phyloP scores from a whole-genome alignment of 1,140 invertebrate genomes.

The Drosophila orena region DNA sequence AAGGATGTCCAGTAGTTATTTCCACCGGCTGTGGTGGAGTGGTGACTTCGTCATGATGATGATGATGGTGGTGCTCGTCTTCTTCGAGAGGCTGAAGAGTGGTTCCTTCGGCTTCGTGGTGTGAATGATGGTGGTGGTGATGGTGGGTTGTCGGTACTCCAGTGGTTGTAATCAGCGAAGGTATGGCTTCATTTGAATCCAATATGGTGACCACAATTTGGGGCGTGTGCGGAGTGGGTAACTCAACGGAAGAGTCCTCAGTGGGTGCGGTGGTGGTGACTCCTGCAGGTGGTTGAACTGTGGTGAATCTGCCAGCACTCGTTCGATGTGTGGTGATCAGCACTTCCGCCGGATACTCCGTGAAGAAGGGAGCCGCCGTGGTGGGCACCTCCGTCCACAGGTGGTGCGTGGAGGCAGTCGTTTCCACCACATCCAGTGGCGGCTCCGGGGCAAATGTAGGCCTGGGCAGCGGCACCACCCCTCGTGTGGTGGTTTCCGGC shows the following conservation, averaged over 20 bases:
- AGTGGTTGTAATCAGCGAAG: slow-evolving; percentile 19
- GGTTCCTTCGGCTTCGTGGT: slow-evolving; percentile 29
- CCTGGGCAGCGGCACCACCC: slow-evolving; percentile 24
- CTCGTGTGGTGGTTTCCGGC: slow-evolving; percentile 29
- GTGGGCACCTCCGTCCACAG: slow-evolving; percentile 75
- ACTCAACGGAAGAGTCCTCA: slow-evolving; percentile 34
- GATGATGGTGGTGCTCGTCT: slow-evolving; percentile 31
- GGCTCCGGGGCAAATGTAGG: slow-evolving; percentile 36
- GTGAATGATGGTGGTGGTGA: slow-evolving; percentile 49
- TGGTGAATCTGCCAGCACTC: slow-evolving; percentile 64
- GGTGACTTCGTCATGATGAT: slow-evolving; percentile 36
- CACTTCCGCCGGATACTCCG: slow-evolving; percentile 82
- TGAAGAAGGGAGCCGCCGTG: slow-evolving; percentile 86
- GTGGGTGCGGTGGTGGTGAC: slow-evolving; percentile 48
- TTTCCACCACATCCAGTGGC: slow-evolving; percentile 45
- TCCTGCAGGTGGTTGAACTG: slow-evolving; percentile 47
- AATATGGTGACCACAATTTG: slow-evolving; percentile 66
- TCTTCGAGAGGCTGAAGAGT: slow-evolving; percentile 31
- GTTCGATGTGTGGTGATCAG: slow-evolving; percentile 72
- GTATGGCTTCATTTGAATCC: slow-evolving; percentile 26
- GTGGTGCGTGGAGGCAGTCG: slow-evolving; percentile 58
- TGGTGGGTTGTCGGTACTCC: slow-evolving; percentile 30
- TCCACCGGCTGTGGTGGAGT: slow-evolving; percentile 41
- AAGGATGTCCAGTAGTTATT: slow-evolving; percentile 46
- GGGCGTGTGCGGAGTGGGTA: slow-evolving; percentile 55